Conservation (phyloP, 30 jellyfish, hydroid and myxozoan genomes). For the Clytia hemisphaerica region DNA sequence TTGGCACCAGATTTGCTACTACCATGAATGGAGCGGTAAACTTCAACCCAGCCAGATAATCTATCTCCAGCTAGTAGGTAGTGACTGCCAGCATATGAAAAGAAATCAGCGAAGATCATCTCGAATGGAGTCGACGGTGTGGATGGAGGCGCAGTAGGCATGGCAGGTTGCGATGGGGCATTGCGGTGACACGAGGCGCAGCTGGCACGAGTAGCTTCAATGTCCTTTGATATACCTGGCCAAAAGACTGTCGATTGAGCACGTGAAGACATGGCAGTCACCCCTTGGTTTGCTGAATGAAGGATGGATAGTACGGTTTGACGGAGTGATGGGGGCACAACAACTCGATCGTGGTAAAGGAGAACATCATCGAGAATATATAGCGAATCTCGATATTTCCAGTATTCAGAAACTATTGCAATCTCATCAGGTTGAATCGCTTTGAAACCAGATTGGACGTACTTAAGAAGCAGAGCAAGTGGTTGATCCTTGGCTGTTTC, state of each 20-base stretch:
- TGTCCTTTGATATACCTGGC: not conserved
- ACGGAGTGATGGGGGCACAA: slow-evolving; percentile 4
- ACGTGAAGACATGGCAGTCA: not conserved
- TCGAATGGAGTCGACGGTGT: not conserved
- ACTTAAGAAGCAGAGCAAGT: too few species aligned
- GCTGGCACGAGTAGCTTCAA: not conserved
- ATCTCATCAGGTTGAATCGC: too few species aligned
- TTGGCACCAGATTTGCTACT: not conserved
- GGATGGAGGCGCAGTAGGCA: not conserved
- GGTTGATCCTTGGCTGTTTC: too few species aligned
- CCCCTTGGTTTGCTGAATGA: slow-evolving; percentile 27
- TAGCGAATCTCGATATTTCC: not conserved
- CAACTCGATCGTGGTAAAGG: slow-evolving; percentile 10
- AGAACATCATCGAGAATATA: not conserved
- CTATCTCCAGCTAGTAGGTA: not conserved
- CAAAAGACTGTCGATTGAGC: slow-evolving; percentile 7
- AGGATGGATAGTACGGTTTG: not conserved
- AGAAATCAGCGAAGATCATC: not conserved
- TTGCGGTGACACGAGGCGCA: too few species aligned
- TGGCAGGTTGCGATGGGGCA: not conserved
- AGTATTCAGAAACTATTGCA: too few species aligned
- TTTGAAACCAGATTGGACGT: too few species aligned
- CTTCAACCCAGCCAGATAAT: not conserved
- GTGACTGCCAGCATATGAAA: not conserved
- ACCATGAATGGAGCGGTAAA: not conserved